Evolutionary conservation across 2,113 vertebrate species (phyloP).

Genomic region (Cebus imitator): DNA sequence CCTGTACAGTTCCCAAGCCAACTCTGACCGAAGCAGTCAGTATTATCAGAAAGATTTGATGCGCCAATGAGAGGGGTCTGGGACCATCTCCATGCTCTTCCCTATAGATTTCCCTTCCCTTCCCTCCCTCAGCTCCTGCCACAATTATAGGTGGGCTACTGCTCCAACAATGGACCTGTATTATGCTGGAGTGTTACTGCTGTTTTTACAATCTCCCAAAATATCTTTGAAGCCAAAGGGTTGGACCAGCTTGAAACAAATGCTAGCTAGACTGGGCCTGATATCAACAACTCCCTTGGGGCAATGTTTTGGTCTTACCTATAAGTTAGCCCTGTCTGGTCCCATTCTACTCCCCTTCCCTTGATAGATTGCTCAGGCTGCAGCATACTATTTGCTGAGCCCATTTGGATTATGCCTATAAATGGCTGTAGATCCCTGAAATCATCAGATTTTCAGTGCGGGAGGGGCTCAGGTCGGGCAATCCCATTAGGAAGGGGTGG

Average conservation of each 20-base stretch:
- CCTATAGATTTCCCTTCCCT: neutral
- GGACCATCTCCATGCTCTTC: neutral
- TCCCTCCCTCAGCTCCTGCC: neutral
- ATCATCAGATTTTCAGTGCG: neutral
- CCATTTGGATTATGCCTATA: neutral
- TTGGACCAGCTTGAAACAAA: neutral
- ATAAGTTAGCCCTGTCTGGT: neutral
- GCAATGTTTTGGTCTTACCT: neutral
- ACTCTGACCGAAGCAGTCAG: neutral
- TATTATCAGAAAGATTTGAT: neutral
- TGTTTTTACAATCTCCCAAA: neutral
- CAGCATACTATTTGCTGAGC: neutral
- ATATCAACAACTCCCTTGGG: neutral
- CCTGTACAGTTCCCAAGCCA: neutral
- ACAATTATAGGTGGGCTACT: neutral
- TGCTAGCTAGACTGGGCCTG: neutral
- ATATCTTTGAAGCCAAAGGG: neutral
- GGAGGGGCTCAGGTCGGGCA: neutral
- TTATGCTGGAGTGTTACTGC: neutral
- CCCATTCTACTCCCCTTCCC: neutral
- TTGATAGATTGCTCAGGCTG: neutral
- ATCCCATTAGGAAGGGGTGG: neutral
- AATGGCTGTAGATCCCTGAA: neutral
- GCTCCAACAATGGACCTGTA: neutral
- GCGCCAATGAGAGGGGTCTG: neutral